Base-by-base conservation (phyloP, 2,113 vertebrate genomes). In the Bos indicus region DNA sequence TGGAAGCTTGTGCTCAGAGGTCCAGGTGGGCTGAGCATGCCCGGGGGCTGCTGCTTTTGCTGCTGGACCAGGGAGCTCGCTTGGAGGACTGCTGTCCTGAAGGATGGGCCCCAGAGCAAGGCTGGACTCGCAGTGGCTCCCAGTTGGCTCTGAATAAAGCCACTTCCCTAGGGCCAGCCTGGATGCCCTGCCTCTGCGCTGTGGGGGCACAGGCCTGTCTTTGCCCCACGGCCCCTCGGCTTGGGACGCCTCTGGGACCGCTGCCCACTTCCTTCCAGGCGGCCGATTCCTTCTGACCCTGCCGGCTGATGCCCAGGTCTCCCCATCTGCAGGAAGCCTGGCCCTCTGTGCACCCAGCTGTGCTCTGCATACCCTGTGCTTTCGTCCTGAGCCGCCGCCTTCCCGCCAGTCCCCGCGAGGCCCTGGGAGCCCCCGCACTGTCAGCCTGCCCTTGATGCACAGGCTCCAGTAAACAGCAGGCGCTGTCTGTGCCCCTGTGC, bases 181-280 rank as follows among this genome's bases (percentile, higher is more conserved):
- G 2, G 43, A 2, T 23, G 16, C 33, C 77, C 16, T 19, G 23
- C 12, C 8, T 59, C 59, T 6, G 85, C 0, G 2, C 28, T 9
- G 17, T 9, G 59, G 7, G 25, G 26, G 28, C 26, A 12, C 26
- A 33, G 28, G 10, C 17, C 84, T 48, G 84, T 87, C 6, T 40
- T 19, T 48, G 57, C 23, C 48, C 48, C n/a, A 13, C 0, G 0
- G 13, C 17, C 40, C 54, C 67, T n/a, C 1, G 1, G 52, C 52
- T 46, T 33, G 54, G 88, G 21, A 33, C 0, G 0, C 67, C 88
- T 51, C 52, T 8, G 52, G 87, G 67, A 11, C 36, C 19, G 0
- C 5, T 15, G 52, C 36, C 28, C 3, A 1, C 36, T 11, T 74
- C 71, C 52, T 10, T 19, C 19, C 8, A 16, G 26, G 52, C 0